Evolutionary conservation across 2,113 vertebrate genomes (phyloP).

Genomic region (Xiphophorus maculatus): DNA sequence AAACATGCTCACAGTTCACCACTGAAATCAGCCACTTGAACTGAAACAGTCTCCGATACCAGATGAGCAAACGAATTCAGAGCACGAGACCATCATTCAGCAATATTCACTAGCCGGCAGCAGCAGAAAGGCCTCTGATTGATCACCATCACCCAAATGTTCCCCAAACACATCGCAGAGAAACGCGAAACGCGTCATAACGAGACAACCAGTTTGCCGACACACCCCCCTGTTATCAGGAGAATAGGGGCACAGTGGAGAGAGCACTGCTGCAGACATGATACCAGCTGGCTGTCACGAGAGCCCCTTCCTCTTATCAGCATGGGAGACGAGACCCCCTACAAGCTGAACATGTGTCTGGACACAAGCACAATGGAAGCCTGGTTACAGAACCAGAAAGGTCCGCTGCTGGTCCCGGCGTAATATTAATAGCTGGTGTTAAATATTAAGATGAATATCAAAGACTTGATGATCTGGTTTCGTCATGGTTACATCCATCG

Average conservation of each 20-base stretch:
- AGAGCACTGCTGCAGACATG: slow-evolving; percentile 67
- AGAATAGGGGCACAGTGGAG: slow-evolving; percentile 63
- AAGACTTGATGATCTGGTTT: no score
- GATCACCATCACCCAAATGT: not conserved
- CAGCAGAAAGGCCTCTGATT: not conserved
- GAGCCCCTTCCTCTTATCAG: slow-evolving; percentile 66
- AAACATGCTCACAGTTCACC: no score
- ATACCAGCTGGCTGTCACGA: slow-evolving; percentile 66
- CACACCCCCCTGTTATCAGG: slow-evolving; percentile 71
- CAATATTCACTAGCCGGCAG: slow-evolving; percentile 25
- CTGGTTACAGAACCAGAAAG: slow-evolving; percentile 7
- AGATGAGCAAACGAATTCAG: not conserved
- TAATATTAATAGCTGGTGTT: not conserved
- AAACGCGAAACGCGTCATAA: slow-evolving; percentile 13
- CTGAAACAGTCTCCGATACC: not conserved
- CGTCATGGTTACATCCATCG: no score
- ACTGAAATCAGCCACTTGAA: no score
- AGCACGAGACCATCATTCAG: slow-evolving; percentile 59
- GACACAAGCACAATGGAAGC: not conserved
- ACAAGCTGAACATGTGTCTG: slow-evolving; percentile 21
- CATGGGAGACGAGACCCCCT: slow-evolving; percentile 29
- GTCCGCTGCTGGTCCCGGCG: not conserved
- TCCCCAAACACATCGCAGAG: slow-evolving; percentile 1
- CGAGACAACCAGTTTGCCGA: slow-evolving; percentile 30
- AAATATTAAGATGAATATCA: no score